Percentiles rank a stretch among this genome's conserved stretches.
Conservation (phyloP, 2,797 vertebrate genomes). For the Picus viridis region DNA sequence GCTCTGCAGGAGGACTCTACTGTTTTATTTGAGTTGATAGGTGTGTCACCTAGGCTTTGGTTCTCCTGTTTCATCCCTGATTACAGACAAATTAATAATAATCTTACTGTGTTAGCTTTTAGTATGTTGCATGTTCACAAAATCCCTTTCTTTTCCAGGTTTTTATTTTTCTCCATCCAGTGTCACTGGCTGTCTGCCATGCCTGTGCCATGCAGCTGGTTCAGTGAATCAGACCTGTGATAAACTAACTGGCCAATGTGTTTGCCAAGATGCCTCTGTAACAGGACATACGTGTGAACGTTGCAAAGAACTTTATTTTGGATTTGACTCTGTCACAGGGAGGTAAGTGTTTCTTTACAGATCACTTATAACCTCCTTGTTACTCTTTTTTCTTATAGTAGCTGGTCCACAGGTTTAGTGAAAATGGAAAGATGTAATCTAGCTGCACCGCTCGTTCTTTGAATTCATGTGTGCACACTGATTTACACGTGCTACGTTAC, state of each 20-base stretch:
- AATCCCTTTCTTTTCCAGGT: constrained; percentile 75
- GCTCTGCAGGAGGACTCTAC: not conserved
- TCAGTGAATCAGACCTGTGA: constrained; percentile 81
- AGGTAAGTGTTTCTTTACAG: constrained; percentile 52
- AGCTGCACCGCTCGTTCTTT: not conserved
- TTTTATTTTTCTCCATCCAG: constrained; percentile 80
- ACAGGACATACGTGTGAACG: constrained; percentile 85
- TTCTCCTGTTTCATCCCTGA: not conserved
- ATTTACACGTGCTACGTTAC: accelerated
- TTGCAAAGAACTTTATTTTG: constrained; percentile 85
- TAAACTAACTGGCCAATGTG: constrained; percentile 83
- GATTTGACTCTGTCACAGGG: constrained; percentile 82
- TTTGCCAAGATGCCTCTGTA: constrained; percentile 83
- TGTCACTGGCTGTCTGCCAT: constrained; percentile 80
- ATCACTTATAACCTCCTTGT: not conserved
- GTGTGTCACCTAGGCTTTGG: not conserved
- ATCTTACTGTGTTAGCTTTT: not conserved
- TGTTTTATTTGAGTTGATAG: not conserved
- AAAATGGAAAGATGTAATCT: not conserved
- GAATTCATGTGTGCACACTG: not conserved
- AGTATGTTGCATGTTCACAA: not conserved
- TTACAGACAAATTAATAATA: not conserved
- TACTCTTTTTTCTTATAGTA: not conserved
- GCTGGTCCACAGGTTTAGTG: not conserved
- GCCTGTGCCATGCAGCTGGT: constrained; percentile 85